A percentile compares a stretch with the other conserved stretches of the same genome.
Conservation (phyloP, 2,113 vertebrate species). For the Scomber japonicus region DNA sequence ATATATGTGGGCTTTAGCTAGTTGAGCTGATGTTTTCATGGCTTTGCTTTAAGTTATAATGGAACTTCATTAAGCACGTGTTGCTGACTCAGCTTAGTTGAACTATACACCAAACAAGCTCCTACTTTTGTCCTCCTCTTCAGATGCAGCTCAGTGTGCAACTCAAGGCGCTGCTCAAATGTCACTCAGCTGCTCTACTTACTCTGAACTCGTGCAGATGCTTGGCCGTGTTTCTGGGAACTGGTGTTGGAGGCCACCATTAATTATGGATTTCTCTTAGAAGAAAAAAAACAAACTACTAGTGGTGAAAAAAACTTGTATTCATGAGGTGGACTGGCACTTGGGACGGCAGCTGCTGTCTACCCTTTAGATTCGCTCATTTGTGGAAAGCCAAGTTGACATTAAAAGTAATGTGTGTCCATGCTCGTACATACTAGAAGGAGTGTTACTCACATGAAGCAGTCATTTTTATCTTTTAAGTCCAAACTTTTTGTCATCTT, state of each 20-base stretch:
- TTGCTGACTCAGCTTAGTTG: neutral
- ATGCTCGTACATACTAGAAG: neutral
- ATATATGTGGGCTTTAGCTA: neutral
- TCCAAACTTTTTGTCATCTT: conserved; percentile 32
- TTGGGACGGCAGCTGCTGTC: neutral
- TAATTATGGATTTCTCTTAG: conserved; percentile 11
- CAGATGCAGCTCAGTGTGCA: conserved; percentile 6
- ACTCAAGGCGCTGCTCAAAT: conserved; percentile 10
- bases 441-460: conserved; percentile 61
- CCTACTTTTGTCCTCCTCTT: neutral
- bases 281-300: neutral
- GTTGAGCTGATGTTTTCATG: neutral
- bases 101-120: conserved; percentile 3
- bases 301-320: neutral
- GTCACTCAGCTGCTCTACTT: conserved; percentile 29
- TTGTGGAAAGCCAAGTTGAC: neutral
- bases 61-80: conserved; percentile 5
- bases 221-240: conserved; percentile 6
- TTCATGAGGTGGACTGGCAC: neutral
- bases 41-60: neutral
- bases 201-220: conserved; percentile 8
- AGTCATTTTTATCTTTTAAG: conserved; percentile 44
- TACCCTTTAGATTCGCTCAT: neutral
- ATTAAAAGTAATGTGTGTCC: neutral
- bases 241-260: neutral